These are phyloP conservation scores for Pseudorectes ferrugineus DNA, from an alignment of 2,113 vertebrate species.

Conservation along the genomic window DNA sequence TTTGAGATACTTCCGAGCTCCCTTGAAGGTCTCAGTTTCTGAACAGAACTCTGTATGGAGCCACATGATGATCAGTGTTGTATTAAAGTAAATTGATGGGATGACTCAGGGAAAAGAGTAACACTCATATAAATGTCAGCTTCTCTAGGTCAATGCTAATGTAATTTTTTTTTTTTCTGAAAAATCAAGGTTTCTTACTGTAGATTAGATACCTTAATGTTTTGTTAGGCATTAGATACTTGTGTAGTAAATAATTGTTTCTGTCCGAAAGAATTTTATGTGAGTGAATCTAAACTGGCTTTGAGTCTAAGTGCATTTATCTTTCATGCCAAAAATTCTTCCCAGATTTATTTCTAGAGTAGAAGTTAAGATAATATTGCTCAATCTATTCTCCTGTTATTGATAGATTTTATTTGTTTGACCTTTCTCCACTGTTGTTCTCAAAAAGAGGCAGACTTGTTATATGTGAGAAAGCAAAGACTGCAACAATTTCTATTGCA, in stretches of 20 bases:
- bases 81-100: not conserved
- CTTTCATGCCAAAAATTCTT: not conserved
- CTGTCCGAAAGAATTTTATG: not conserved
- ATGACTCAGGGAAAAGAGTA: conserved; percentile 40
- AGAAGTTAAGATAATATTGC: not conserved
- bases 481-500: conserved; percentile 15
- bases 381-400: conserved; percentile 11
- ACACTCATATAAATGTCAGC: not conserved
- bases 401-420: conserved; percentile 47
- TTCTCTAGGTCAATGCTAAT: not conserved
- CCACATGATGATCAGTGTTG: not conserved
- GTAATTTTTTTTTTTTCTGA: not conserved
- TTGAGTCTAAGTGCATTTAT: not conserved
- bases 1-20: not conserved
- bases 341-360: not conserved
- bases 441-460: not conserved
- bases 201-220: not conserved
- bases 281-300: not conserved
- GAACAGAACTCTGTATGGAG: not conserved
- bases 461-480: not conserved
- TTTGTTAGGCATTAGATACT: not conserved
- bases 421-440: not conserved
- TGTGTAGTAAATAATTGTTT: not conserved
- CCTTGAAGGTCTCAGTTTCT: not conserved
- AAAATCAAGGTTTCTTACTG: not conserved